These are phyloP conservation scores for Aulostomus chinensis DNA, from an alignment of 2,797 vertebrate genomes.

Conservation along the genomic window DNA sequence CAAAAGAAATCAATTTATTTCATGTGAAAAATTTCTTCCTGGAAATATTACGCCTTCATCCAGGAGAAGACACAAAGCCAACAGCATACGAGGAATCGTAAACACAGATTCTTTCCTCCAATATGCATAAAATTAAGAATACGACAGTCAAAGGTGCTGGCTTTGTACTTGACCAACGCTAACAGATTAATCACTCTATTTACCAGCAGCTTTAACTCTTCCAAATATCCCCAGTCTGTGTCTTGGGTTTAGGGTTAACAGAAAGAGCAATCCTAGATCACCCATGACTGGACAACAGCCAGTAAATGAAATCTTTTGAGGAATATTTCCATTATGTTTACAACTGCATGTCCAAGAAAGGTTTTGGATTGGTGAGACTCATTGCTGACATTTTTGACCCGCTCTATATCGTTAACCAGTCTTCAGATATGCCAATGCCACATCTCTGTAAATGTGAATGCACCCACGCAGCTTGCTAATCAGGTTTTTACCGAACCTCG, in stretches of 20 bases:
- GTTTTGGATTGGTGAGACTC: too few relatives aligned
- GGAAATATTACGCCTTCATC: slow-evolving; percentile 1
- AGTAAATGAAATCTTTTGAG: too few relatives aligned
- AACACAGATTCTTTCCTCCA: too few relatives aligned
- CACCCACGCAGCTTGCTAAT: slow-evolving; percentile 52
- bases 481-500: slow-evolving; percentile 56
- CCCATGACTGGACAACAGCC: too few relatives aligned
- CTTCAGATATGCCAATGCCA: slow-evolving; percentile 21
- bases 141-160: too few relatives aligned
- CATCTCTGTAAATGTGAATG: slow-evolving; percentile 30
- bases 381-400: background rate
- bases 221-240: background rate
- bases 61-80: slow-evolving; percentile 10
- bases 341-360: background rate
- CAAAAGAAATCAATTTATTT: slow-evolving; percentile 11
- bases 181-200: too few relatives aligned
- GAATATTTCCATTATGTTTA: too few relatives aligned
- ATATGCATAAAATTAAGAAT: too few relatives aligned
- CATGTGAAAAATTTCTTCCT: slow-evolving; percentile 12
- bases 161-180: slow-evolving; percentile 4
- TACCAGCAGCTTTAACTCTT: background rate
- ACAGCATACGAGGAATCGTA: background rate
- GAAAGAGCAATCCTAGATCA: too few relatives aligned
- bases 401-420: slow-evolving; percentile 1
- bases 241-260: too few relatives aligned